Evolutionary conservation across 2,888 invertebrate species (phyloP), one percentile per base, ranked within the genome.

Genomic region (Omphaloscelis lunosa): DNA sequence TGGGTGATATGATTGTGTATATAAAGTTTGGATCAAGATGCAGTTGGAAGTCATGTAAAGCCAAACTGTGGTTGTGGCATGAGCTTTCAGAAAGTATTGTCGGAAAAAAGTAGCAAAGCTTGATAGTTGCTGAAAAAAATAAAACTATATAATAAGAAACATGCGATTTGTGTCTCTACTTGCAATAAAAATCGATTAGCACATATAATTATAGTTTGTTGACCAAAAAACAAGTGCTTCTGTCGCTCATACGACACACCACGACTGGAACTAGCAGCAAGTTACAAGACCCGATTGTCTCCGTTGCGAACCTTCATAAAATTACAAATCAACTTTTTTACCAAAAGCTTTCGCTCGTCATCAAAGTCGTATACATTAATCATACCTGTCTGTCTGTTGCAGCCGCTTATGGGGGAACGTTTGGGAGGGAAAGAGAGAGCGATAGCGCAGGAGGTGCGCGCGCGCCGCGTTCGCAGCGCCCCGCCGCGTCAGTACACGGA

Each of bases 321-420:
- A 90, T 90, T 88, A 89, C 88, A 87, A 89, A 90, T 89, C 91
- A 89, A 89, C 91, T 91, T 91, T 90, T 91, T 90, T 86, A 87
- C 85, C 88, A 83, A 91, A 89, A 92, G 91, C 92, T 92, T 92
- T 92, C 92, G 91, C 89, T 86, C 88, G 83, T 88, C 89, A 89
- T 83, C 89, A 84, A 86, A 86, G 84, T 88, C 88, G 87, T 89
- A 84, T 88, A 82, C 89, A 92, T 92, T 89, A 89, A 92, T 91
- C 92, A 91, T 91, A 87, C 80, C 76, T 79, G 83, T 89, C 85
- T 88, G 73, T 90, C 86, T 90, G 85, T 89, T 86, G 85, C 91
- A 91, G 91, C 73, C 79, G 58, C 56, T 66, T n/a, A 61, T 29
- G 58, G 48, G 65, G 29, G n/a, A 53, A 1, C 39, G 34, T 11